These are phyloP conservation scores for Sylvilagus floridanus DNA, from an alignment of 2,797 vertebrate species.

Conservation along the genomic window DNA sequence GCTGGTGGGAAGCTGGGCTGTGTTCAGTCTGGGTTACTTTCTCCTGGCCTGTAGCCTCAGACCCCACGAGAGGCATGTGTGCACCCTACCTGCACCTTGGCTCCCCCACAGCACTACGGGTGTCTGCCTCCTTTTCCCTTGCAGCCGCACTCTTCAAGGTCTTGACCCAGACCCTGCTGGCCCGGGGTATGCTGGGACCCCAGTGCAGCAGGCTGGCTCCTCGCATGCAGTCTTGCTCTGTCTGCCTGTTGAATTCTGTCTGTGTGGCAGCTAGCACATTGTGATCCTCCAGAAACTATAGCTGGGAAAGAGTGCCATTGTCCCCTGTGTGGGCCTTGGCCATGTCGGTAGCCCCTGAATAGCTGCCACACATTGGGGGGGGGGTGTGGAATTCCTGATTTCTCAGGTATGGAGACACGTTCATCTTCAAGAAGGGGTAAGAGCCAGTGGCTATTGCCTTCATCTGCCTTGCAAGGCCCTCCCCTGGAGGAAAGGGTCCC, in stretches of 20 bases:
- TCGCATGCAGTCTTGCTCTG: neutral
- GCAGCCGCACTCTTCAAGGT: neutral
- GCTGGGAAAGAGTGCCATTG: neutral
- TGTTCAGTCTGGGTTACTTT: neutral
- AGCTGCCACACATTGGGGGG: too few relatives aligned
- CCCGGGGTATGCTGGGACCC: neutral
- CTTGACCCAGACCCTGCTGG: neutral
- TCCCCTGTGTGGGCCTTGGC: neutral
- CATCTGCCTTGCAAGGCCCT: neutral
- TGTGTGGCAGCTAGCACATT: neutral
- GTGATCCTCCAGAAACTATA: neutral
- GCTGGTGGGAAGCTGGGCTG: neutral
- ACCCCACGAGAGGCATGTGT: neutral
- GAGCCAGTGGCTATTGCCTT: neutral
- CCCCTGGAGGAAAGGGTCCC: neutral
- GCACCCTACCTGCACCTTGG: neutral
- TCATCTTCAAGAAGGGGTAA: neutral
- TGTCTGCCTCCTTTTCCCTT: neutral
- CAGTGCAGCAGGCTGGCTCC: neutral
- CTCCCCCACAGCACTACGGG: neutral
- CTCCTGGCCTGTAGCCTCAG: neutral
- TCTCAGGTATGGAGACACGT: neutral
- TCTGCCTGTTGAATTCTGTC: neutral
- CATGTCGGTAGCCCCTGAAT: neutral
- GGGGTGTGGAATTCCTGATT: neutral